Percentiles rank a stretch among this genome's conserved stretches.
Evolutionary conservation across 92 coral and sea anemone genomes (phyloP).

Genomic region (Pocillopora meandrina): DNA sequence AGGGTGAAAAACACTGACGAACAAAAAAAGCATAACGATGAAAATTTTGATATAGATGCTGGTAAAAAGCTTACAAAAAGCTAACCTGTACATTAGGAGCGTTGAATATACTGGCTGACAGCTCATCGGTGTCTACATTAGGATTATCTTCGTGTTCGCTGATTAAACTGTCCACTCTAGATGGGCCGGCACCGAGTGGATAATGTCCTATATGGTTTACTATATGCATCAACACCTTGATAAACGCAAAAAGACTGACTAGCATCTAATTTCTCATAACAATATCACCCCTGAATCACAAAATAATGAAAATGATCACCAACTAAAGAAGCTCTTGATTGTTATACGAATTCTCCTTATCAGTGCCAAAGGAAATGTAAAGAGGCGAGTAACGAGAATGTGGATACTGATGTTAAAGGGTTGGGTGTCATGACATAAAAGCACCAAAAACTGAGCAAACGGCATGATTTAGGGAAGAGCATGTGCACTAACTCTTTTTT

Average conservation of each 20-base stretch:
- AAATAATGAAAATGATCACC: too few species aligned
- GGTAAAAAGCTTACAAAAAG: background rate
- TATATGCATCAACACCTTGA: conserved; percentile 81
- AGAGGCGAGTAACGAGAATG: too few species aligned
- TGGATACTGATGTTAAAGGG: too few species aligned
- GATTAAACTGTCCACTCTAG: conserved; percentile 85
- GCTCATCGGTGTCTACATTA: conserved; percentile 75
- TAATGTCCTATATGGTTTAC: conserved; percentile 92
- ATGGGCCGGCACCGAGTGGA: conserved; percentile 96
- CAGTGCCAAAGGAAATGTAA: too few species aligned
- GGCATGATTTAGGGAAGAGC: too few species aligned
- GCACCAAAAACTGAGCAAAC: too few species aligned
- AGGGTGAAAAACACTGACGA: background rate
- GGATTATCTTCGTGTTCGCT: conserved; percentile 92
- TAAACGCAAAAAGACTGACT: background rate
- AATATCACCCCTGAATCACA: too few species aligned
- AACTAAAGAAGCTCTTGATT: too few species aligned
- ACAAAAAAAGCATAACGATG: too few species aligned
- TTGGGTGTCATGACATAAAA: too few species aligned
- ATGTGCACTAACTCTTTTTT: too few species aligned
- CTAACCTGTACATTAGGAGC: conserved; percentile 94
- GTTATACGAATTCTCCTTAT: too few species aligned
- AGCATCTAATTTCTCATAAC: background rate
- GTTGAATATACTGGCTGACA: conserved; percentile 74
- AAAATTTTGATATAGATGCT: background rate